These are phyloP conservation scores for Pyrochroa serraticornis DNA, from an alignment of 2,888 invertebrate species.

Conservation along the genomic window DNA sequence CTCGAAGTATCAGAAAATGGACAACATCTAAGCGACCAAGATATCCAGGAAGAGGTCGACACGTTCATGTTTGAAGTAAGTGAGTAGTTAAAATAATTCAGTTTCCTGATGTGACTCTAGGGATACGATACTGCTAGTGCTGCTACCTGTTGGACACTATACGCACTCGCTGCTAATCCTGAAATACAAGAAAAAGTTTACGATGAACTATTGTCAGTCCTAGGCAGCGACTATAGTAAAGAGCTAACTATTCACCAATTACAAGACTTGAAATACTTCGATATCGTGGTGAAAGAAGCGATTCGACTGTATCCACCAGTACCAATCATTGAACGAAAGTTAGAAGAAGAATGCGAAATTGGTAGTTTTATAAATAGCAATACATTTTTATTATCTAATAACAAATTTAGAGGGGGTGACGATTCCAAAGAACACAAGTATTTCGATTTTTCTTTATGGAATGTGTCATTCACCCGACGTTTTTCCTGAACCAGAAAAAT, in stretches of 20 bases:
- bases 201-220: conserved; percentile 44
- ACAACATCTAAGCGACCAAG: conserved; percentile 55
- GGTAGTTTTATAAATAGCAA: conserved; percentile 30
- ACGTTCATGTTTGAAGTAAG: conserved; percentile 65
- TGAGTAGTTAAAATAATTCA: conserved; percentile 8
- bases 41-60: conserved; percentile 64
- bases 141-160: conserved; percentile 61
- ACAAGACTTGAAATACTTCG: conserved; percentile 59
- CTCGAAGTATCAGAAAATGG: conserved; percentile 59
- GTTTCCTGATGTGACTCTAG: conserved; percentile 39
- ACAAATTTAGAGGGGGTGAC: conserved; percentile 44
- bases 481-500: conserved; percentile 60
- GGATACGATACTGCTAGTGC: conserved; percentile 64
- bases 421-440: conserved; percentile 56
- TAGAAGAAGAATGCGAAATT: conserved; percentile 55
- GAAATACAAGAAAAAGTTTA: conserved; percentile 55
- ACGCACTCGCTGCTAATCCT: conserved; percentile 59
- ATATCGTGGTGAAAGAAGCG: conserved; percentile 65
- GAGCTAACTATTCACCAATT: conserved; percentile 42
- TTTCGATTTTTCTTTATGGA: conserved; percentile 56
- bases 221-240: conserved; percentile 42
- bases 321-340: conserved; percentile 58
- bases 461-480: conserved; percentile 58
- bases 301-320: conserved; percentile 64
- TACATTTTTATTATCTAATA: conserved; percentile 1